Conservation (phyloP, 2,888 invertebrate genomes). For the Trissoscelio sp. region DNA sequence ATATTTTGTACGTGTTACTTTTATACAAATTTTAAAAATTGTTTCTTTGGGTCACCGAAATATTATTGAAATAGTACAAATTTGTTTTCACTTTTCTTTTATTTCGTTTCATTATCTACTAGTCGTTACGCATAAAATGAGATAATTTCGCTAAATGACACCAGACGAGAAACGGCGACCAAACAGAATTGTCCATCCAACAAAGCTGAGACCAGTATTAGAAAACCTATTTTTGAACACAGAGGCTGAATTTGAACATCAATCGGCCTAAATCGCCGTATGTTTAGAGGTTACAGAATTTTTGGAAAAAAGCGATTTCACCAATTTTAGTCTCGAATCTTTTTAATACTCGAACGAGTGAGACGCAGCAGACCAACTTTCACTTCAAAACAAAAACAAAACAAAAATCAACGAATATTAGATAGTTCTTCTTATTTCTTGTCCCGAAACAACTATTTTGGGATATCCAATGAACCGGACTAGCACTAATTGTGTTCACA, state of each 20-base stretch:
- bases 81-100: no score
- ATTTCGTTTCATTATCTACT: no score
- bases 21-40: constrained; percentile 41
- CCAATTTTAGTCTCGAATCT: constrained; percentile 18
- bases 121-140: no score
- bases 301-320: constrained; percentile 37
- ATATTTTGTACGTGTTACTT: constrained; percentile 52
- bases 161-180: not conserved
- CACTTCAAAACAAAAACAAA: not conserved
- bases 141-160: no score
- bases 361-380: not conserved
- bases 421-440: not conserved
- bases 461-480: no score
- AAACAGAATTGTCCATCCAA: constrained; percentile 16
- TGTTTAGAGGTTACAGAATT: constrained; percentile 49
- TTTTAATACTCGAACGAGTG: constrained; percentile 5
- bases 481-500: no score
- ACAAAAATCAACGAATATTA: not conserved
- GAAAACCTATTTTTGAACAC: not conserved
- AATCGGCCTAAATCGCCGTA: constrained; percentile 37
- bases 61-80: not conserved
- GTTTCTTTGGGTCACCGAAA: constrained; percentile 13
- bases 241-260: constrained; percentile 4
- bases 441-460: not conserved
- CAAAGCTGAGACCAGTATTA: constrained; percentile 45